Evolutionary conservation across 2,113 vertebrate genomes (phyloP), one percentile per base, ranked within the genome.

Genomic region (Scalopus aquaticus): DNA sequence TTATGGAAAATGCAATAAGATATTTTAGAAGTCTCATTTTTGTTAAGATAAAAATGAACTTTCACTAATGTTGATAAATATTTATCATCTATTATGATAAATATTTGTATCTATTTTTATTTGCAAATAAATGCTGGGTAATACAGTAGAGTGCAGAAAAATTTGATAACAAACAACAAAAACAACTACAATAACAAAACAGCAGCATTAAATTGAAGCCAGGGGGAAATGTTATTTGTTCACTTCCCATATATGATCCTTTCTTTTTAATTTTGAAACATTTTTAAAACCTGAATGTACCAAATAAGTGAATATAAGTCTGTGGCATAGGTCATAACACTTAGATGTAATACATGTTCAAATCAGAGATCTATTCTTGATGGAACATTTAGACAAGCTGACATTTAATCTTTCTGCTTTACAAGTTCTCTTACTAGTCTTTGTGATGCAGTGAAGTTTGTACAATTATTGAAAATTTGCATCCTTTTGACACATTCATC

Each of bases 401-500:
- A 83, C 80, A 84, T 90, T 76, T 82, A 65, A 56, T 93, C 28
- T 95, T 74, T 60, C 30, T 32, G 22, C 56, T 80, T 65, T 58
- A 44, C 46, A 73, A 44, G 3, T 42, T 78, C 79, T 73, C 85
- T 77, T 76, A 62, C 24, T 83, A 60, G 32, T 58, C 76, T 93
- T 79, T 96, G 35, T 89, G 70, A 54, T 76, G 46, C 60, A 58
- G 20, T 62, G 12, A 91, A 17, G 39, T 86, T 95, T 72, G 37
- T 39, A 74, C 46, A 93, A 4, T 96, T 87, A 95, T 93, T 95
- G 60, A 93, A 74, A 74, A 94, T 35, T 87, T 94, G 39, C 39
- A 65, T 56, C 51, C n/a, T 62, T 60, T 62, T 87, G 93, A 95
- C 79, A 96, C 44, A 56, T 54, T 80, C 86, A 96, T 97, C 94